Percentiles rank a stretch among this genome's conserved stretches.
These are phyloP conservation scores for Takifugu ocellatus DNA, from an alignment of 2,797 vertebrate genomes.

Conservation along the genomic window DNA sequence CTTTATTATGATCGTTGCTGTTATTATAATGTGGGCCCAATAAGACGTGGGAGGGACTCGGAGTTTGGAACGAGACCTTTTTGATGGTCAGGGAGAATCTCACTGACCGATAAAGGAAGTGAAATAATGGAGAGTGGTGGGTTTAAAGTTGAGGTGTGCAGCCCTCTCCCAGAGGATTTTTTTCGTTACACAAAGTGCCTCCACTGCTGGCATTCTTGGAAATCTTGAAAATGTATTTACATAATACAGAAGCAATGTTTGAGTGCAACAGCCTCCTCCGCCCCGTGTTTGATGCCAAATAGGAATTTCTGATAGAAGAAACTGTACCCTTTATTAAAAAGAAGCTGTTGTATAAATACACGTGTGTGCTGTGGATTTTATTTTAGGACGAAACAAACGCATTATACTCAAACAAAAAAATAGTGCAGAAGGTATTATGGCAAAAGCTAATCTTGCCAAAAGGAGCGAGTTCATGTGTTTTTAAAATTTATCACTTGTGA, in stretches of 20 bases:
- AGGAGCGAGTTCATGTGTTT: neutral
- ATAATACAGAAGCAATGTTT: slow-evolving; percentile 49
- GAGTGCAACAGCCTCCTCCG: slow-evolving; percentile 57
- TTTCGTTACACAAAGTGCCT: slow-evolving; percentile 12
- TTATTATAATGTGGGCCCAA: too few species aligned
- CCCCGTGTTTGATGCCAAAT: slow-evolving; percentile 77
- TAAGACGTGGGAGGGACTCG: too few species aligned
- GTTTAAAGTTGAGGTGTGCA: too few species aligned
- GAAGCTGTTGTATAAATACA: slow-evolving; percentile 71
- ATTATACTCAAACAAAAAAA: slow-evolving; percentile 52
- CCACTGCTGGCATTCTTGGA: slow-evolving; percentile 46
- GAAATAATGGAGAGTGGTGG: too few species aligned
- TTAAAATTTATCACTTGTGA: neutral
- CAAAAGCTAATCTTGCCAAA: slow-evolving; percentile 6
- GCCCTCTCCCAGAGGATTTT: too few species aligned
- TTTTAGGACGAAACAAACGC: slow-evolving; percentile 53
- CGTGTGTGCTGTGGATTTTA: slow-evolving; percentile 29
- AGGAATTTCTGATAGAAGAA: slow-evolving; percentile 66
- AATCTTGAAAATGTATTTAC: slow-evolving; percentile 67
- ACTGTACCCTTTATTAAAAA: slow-evolving; percentile 57
- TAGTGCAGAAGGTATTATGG: slow-evolving; percentile 11
- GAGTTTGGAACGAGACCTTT: too few species aligned
- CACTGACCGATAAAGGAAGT: too few species aligned
- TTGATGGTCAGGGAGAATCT: too few species aligned
- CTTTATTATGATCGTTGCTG: too few species aligned